Evolutionary conservation across 2,113 vertebrate species (phyloP).

Genomic region (Coracopsis vasa): DNA sequence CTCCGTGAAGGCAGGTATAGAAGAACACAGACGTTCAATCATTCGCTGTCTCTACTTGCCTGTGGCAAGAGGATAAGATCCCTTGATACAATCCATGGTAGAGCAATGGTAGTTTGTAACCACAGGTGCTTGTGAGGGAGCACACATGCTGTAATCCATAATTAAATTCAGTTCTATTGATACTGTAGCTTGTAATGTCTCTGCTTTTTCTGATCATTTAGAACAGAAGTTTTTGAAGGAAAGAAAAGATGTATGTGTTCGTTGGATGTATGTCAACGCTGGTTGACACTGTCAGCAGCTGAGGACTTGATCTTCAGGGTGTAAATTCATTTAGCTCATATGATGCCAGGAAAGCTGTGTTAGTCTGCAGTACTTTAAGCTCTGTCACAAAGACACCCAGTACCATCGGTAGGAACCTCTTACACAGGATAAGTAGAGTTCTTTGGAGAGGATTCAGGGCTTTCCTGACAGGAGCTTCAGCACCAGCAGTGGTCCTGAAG

Average conservation of each 20-base stretch:
- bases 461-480: constrained; percentile 2
- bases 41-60: background rate
- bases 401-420: background rate
- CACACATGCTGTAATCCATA: background rate
- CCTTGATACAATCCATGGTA: background rate
- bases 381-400: constrained; percentile 7
- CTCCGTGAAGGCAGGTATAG: background rate
- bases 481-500: background rate
- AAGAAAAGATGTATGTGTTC: background rate
- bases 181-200: background rate
- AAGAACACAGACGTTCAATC: background rate
- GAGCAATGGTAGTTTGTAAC: background rate
- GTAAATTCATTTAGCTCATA: background rate
- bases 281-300: background rate
- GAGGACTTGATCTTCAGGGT: constrained; percentile 1
- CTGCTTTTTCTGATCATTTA: background rate
- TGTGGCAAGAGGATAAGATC: background rate
- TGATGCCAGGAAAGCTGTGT: background rate
- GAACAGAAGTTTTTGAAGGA: background rate
- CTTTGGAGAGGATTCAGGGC: background rate
- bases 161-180: rapidly evolving
- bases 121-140: background rate
- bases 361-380: background rate
- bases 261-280: background rate
- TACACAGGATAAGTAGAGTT: background rate